Evolutionary conservation across 2,113 vertebrate species (phyloP).

Genomic region (Labeo catla): DNA sequence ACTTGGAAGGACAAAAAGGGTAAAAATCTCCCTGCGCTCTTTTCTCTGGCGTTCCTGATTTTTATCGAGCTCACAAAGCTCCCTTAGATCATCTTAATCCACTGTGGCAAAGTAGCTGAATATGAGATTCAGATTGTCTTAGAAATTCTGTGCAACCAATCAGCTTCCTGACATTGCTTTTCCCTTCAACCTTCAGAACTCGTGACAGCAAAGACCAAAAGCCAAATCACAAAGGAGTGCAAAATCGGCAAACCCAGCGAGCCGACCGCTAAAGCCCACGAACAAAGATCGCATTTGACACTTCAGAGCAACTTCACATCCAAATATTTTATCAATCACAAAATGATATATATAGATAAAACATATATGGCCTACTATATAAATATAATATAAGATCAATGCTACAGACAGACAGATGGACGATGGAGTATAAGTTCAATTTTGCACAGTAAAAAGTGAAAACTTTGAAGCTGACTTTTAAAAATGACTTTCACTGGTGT

Average conservation of each 20-base stretch:
- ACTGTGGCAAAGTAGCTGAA: constrained; percentile 95
- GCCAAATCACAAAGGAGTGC: constrained; percentile 89
- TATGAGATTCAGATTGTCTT: constrained; percentile 94
- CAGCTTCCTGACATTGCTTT: constrained; percentile 90
- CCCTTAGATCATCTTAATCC: constrained; percentile 94
- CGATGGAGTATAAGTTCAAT: background rate
- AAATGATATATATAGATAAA: constrained; percentile 52
- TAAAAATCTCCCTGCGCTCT: constrained; percentile 85
- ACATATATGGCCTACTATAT: background rate
- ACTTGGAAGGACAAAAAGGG: constrained; percentile 92
- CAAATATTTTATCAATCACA: constrained; percentile 84
- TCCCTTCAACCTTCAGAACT: constrained; percentile 93
- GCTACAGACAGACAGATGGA: background rate
- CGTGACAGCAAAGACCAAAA: constrained; percentile 93
- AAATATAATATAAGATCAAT: background rate
- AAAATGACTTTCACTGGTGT: background rate
- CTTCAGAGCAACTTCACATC: constrained; percentile 76
- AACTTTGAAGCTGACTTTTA: background rate
- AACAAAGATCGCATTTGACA: constrained; percentile 88
- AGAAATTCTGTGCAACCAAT: constrained; percentile 90
- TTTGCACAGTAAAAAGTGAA: background rate
- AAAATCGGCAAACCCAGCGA: constrained; percentile 84
- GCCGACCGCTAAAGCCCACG: constrained; percentile 81
- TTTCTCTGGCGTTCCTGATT: constrained; percentile 81
- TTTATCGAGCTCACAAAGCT: constrained; percentile 92